Evolutionary conservation across 2,888 invertebrate genomes (phyloP).

Genomic region (Sarcophaga rosellei): DNA sequence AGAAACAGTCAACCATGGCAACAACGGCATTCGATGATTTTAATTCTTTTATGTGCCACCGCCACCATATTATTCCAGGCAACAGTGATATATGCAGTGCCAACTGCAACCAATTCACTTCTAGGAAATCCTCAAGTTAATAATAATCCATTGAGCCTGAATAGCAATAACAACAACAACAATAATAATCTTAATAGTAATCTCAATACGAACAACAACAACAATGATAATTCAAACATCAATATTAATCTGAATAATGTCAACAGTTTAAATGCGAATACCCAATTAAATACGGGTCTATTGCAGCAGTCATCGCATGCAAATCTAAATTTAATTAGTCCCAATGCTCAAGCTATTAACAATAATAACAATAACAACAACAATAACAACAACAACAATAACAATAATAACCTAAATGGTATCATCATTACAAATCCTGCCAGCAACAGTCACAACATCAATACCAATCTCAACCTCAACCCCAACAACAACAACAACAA

Average conservation of each 20-base stretch:
- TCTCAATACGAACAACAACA: constrained; percentile 62
- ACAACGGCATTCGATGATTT: constrained; percentile 18
- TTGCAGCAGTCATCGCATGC: constrained; percentile 16
- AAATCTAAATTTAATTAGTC: constrained; percentile 47
- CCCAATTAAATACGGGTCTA: constrained; percentile 49
- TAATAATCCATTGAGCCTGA: constrained; percentile 54
- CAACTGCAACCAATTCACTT: constrained; percentile 70
- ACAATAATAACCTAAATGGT: constrained; percentile 59
- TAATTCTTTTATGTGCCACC: constrained; percentile 42
- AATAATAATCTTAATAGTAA: constrained; percentile 69
- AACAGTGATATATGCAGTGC: constrained; percentile 52
- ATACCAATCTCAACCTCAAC: constrained; percentile 52
- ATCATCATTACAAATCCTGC: constrained; percentile 48
- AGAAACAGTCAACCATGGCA: constrained; percentile 45
- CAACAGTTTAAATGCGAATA: constrained; percentile 65
- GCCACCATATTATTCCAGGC: constrained; percentile 13
- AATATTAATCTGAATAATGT: constrained; percentile 61
- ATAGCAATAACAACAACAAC: constrained; percentile 38
- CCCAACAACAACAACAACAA: constrained; percentile 60
- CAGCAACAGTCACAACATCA: constrained; percentile 53
- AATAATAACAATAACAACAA: constrained; percentile 47
- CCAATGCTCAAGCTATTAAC: constrained; percentile 59
- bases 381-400: constrained; percentile 40
- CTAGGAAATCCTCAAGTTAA: constrained; percentile 65
- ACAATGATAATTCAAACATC: constrained; percentile 60